Evolutionary conservation across 2,113 vertebrate species (phyloP).

Genomic region (Opisthocomus hoazin): DNA sequence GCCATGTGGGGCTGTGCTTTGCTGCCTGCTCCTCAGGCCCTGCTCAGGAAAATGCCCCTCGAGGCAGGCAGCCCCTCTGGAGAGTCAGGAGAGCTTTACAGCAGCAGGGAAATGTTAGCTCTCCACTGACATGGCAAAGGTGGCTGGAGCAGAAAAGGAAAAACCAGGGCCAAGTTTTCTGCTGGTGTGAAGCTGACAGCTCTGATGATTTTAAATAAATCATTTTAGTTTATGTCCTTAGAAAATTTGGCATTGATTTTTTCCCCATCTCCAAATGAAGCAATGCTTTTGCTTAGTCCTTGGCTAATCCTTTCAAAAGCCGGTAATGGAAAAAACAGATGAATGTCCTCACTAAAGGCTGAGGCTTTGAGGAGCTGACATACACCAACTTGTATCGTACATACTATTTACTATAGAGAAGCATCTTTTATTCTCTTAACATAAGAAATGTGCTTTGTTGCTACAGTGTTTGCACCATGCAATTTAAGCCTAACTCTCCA

Average conservation of each 20-base stretch:
- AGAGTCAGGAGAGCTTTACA: not conserved
- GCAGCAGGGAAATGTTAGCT: not conserved
- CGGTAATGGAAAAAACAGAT: not conserved
- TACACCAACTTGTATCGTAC: not conserved
- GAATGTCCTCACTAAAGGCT: not conserved
- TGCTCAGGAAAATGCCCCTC: not conserved
- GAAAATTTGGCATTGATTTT: not conserved
- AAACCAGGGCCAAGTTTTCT: not conserved
- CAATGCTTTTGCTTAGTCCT: not conserved
- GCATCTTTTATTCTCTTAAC: not conserved
- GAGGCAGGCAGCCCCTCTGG: not conserved
- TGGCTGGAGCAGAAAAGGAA: not conserved
- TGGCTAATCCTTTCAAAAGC: not conserved
- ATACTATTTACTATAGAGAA: not conserved
- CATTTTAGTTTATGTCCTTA: not conserved
- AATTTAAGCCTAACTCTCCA: not conserved
- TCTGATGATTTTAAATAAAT: not conserved
- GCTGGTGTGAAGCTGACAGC: not conserved
- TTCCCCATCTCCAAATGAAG: not conserved
- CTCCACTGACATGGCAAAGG: fast-evolving
- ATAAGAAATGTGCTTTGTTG: not conserved
- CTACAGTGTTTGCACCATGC: not conserved
- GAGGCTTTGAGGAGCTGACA: not conserved
- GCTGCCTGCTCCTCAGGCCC: not conserved
- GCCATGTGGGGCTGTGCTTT: not conserved